Evolutionary conservation across 1,140 invertebrate species (phyloP).

Genomic region (Phenacoccus solenopsis): DNA sequence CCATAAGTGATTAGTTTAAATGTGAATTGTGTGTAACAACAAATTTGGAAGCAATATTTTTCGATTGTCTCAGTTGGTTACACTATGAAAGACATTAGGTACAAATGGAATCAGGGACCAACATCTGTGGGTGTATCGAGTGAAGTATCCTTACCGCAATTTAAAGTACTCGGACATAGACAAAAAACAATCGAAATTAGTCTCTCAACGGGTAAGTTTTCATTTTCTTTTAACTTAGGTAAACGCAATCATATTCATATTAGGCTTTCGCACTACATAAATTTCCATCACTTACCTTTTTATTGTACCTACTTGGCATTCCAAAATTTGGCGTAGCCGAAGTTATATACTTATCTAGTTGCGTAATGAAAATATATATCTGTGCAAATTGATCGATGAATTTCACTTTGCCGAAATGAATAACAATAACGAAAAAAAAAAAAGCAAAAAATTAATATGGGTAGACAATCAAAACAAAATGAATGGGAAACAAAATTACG

Average conservation of each 20-base stretch:
- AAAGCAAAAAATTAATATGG: too few species aligned
- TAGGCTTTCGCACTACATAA: neutral
- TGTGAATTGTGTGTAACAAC: neutral
- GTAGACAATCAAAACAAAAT: too few species aligned
- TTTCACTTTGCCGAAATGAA: too few species aligned
- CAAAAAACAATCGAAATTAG: conserved; percentile 80
- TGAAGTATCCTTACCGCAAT: conserved; percentile 85
- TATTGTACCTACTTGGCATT: too few species aligned
- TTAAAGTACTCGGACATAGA: conserved; percentile 78
- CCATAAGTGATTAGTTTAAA: neutral
- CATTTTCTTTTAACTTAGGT: neutral
- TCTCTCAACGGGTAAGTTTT: conserved; percentile 68
- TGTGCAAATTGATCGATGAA: too few species aligned
- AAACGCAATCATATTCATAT: too few species aligned
- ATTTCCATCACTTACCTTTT: neutral
- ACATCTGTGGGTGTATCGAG: conserved; percentile 80
- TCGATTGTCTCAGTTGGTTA: conserved; percentile 65
- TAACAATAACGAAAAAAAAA: too few species aligned
- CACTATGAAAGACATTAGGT: conserved; percentile 89
- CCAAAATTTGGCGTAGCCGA: too few species aligned
- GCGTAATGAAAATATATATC: too few species aligned
- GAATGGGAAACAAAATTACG: too few species aligned
- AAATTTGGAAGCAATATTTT: neutral
- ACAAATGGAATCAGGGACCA: conserved; percentile 85
- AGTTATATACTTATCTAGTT: too few species aligned